Evolutionary conservation across 2,113 vertebrate genomes (phyloP).

Genomic region (Pterophyllum scalare): DNA sequence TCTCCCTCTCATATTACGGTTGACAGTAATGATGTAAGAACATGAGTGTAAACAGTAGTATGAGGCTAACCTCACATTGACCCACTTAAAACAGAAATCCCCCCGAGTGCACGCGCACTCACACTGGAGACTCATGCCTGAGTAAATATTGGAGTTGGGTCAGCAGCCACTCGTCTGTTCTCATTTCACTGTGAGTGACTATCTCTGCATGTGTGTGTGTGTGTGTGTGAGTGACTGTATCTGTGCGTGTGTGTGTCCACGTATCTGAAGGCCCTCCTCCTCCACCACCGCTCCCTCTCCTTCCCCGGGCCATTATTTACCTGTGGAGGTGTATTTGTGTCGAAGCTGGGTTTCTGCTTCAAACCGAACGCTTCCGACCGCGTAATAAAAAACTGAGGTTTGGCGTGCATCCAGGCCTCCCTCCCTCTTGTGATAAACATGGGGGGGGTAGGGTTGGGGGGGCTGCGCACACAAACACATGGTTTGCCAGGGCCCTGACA

Average conservation of each 20-base stretch:
- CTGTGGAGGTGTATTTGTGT: constrained; percentile 46
- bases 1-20: constrained; percentile 10
- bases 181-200: constrained; percentile 18
- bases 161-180: constrained; percentile 58
- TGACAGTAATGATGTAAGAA: constrained; percentile 75
- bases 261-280: not conserved
- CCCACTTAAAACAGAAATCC: constrained; percentile 71
- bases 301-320: constrained; percentile 38
- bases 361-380: constrained; percentile 51
- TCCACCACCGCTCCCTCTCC: not conserved
- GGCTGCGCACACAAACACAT: constrained; percentile 25
- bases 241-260: constrained; percentile 20
- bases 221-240: not conserved
- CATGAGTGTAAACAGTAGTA: constrained; percentile 73
- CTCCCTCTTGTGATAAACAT: constrained; percentile 38
- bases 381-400: constrained; percentile 57
- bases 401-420: constrained; percentile 40
- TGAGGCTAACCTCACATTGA: constrained; percentile 73
- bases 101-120: constrained; percentile 51
- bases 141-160: constrained; percentile 76
- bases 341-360: constrained; percentile 20
- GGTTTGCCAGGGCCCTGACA: constrained; percentile 1
- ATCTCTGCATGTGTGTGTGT: no score
- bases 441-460: constrained; percentile 13
- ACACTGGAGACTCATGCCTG: constrained; percentile 52